Conservation (phyloP, 1,140 invertebrate species). For the Melitaea cinxia region DNA sequence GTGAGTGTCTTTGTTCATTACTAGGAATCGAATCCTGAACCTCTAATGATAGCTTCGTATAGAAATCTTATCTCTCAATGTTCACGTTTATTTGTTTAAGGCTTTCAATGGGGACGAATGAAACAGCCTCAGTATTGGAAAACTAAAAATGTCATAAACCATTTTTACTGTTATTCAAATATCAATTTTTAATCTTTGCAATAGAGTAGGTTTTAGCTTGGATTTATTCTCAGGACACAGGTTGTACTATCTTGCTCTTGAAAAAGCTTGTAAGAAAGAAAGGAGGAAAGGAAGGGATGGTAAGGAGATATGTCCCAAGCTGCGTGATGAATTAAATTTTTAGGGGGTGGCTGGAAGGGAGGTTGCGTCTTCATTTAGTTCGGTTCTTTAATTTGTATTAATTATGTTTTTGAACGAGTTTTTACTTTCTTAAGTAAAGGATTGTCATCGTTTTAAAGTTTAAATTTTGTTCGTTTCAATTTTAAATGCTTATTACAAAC, state of each 20-base stretch:
- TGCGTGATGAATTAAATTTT: conserved; percentile 81
- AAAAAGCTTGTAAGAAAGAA: conserved; percentile 80
- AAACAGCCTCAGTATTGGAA: conserved; percentile 62
- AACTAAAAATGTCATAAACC: conserved; percentile 45
- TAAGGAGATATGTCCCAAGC: conserved; percentile 73
- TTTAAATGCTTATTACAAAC: not conserved
- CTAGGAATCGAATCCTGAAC: conserved; percentile 37
- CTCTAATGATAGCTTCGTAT: conserved; percentile 58
- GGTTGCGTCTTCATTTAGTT: conserved; percentile 68
- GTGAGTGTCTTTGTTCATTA: not conserved
- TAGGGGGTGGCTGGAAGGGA: conserved; percentile 69
- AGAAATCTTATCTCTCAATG: conserved; percentile 66
- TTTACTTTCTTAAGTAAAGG: conserved; percentile 20
- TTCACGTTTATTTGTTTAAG: conserved; percentile 78
- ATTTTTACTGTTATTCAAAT: conserved; percentile 1
- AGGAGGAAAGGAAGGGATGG: conserved; percentile 72
- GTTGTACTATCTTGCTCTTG: conserved; percentile 56
- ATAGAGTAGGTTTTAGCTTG: conserved; percentile 45
- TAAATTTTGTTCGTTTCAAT: not conserved
- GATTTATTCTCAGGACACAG: conserved; percentile 39
- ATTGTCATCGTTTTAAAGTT: not conserved
- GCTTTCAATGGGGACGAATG: conserved; percentile 74
- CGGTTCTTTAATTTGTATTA: conserved; percentile 76
- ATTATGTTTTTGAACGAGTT: conserved; percentile 68
- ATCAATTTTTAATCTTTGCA: conserved; percentile 9